Base-by-base conservation (phyloP, 2,113 vertebrate genomes). In the Lepisosteus oculatus region DNA sequence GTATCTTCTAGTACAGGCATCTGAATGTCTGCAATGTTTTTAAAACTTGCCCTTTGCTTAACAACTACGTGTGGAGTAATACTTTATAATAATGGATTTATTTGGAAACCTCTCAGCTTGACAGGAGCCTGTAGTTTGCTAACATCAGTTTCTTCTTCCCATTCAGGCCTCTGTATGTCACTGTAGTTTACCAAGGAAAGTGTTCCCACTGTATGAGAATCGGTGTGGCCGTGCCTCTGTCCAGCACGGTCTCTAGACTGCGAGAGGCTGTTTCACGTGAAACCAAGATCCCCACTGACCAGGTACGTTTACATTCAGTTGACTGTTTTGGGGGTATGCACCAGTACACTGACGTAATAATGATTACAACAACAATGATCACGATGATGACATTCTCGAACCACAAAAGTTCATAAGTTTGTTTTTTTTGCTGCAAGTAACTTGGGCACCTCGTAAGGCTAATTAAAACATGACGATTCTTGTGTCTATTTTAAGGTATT, bases 141-240 rank as follows among this genome's bases (percentile, higher is more conserved):
- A 51, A 51, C 9, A 51, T 51, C 9, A 41, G 6, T 15, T 54
- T 42, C 51, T 14, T 70, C 73, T 70, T 64, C 73, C 65, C 76
- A 78, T 13, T 2, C 85, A 99, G 97, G 86, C 96, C 97, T 0
- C 87, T 99, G 43, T 98, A 95, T 7, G 77, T 99, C 85, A 99
- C 97, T 0, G 95, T 98, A 83, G 97, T 99, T 68, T 99, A 98
- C 86, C 95, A 94, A 86, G 97, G 96, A 47, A 98, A 98, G 74
- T 98, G 97, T 79, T 98, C 97, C 0, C 96, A 98, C 88, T 99
- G 96, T 81, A 98, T 99, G 95, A 89, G 97, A 74, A 95, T 99
- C 0, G 97, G 97, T 0, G 96, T 99, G 62, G 95, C 97, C 0
- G 95, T 98, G 77, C 97, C 97, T 54, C 81, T 98, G 72, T 92